Percentiles rank a stretch among this genome's conserved stretches.
Evolutionary conservation across 2,888 invertebrate genomes (phyloP).

Genomic region (Folsomia candida): DNA sequence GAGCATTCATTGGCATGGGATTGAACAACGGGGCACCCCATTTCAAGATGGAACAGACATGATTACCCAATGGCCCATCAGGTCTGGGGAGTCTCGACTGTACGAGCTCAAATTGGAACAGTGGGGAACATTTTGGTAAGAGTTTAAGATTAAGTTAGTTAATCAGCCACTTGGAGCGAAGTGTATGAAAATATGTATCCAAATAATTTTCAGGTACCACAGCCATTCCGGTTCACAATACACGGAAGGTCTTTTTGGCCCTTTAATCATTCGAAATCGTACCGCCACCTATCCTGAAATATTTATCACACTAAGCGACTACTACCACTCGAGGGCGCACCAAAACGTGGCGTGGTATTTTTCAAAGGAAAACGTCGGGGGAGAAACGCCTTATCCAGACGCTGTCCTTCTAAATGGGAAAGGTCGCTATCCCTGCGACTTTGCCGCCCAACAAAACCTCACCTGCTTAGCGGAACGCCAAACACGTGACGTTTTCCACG

Average conservation of each 20-base stretch:
- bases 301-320: constrained; percentile 32
- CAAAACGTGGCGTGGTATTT: constrained; percentile 30
- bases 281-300: constrained; percentile 25
- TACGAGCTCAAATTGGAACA: constrained; percentile 23
- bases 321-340: constrained; percentile 33
- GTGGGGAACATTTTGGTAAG: constrained; percentile 39
- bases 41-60: constrained; percentile 38
- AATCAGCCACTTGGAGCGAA: neutral
- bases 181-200: too few species aligned
- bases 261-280: constrained; percentile 20
- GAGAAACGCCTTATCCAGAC: constrained; percentile 39
- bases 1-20: neutral
- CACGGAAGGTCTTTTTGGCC: constrained; percentile 41
- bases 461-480: constrained; percentile 14
- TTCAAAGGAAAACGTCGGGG: constrained; percentile 1
- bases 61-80: constrained; percentile 36
- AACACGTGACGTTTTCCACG: constrained; percentile 18
- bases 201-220: constrained; percentile 31
- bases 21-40: neutral
- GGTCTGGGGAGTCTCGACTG: constrained; percentile 16
- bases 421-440: constrained; percentile 35
- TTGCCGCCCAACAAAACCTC: constrained; percentile 17
- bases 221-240: constrained; percentile 37
- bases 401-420: constrained; percentile 36
- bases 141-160: neutral